Percentiles rank a stretch among this genome's conserved stretches.
Conservation (phyloP, 2,113 vertebrate genomes). For the Spea multiplicata region DNA sequence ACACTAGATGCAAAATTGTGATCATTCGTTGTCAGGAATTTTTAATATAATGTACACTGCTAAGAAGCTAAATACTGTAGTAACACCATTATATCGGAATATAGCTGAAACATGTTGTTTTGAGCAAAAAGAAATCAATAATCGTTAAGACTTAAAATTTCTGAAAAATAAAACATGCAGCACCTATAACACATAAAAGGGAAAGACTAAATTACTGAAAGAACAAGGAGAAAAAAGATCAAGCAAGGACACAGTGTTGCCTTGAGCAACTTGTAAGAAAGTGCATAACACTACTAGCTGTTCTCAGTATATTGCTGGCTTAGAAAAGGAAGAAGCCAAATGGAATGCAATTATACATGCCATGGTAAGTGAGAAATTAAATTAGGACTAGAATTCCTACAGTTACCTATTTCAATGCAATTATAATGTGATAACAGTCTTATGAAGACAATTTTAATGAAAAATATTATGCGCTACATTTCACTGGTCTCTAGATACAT, state of each 20-base stretch:
- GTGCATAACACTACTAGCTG: slow-evolving; percentile 17
- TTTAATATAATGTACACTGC: no score
- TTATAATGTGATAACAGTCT: background rate
- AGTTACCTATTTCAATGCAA: no score
- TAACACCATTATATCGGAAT: background rate
- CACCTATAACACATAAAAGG: slow-evolving; percentile 23
- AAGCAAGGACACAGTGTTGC: slow-evolving; percentile 23
- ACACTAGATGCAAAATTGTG: no score
- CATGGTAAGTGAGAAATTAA: no score
- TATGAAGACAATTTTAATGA: background rate
- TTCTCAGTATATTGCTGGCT: background rate
- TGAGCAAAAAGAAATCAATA: background rate
- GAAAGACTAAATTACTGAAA: slow-evolving; percentile 3
- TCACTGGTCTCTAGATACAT: no score
- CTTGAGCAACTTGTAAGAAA: slow-evolving; percentile 27
- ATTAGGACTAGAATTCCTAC: no score
- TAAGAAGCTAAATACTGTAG: no score
- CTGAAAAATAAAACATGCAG: background rate
- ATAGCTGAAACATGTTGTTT: background rate
- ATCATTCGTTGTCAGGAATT: no score
- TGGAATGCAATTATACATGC: background rate
- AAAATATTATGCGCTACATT: no score
- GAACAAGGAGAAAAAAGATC: slow-evolving; percentile 19
- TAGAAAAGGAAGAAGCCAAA: background rate
- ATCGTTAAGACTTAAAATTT: slow-evolving; percentile 1